These are phyloP conservation scores for Nebria brevicollis DNA, from an alignment of 2,888 invertebrate genomes.

Conservation along the genomic window DNA sequence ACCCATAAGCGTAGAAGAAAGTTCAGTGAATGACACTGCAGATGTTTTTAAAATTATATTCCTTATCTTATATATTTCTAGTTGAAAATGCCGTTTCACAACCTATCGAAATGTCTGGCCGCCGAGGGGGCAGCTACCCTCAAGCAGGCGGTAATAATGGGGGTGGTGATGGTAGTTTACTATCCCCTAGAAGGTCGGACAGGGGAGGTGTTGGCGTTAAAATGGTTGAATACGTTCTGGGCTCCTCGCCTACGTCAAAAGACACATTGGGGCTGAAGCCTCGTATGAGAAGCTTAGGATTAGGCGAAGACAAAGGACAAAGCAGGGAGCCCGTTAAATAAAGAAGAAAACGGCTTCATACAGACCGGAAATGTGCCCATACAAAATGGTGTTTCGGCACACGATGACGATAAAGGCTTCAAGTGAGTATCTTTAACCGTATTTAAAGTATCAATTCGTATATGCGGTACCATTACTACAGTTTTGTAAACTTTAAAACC, in stretches of 20 bases:
- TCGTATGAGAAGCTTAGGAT: slow-evolving; percentile 71
- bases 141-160: slow-evolving; percentile 70
- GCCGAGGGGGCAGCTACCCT: slow-evolving; percentile 64
- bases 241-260: slow-evolving; percentile 87
- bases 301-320: slow-evolving; percentile 70
- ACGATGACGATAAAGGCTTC: slow-evolving; percentile 90
- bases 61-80: slow-evolving; percentile 53
- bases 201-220: slow-evolving; percentile 94
- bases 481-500: no score
- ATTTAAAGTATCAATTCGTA: no score
- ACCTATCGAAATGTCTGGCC: slow-evolving; percentile 80
- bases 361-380: slow-evolving; percentile 68
- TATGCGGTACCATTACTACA: no score
- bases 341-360: slow-evolving; percentile 65
- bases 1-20: no score
- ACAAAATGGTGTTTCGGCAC: slow-evolving; percentile 70
- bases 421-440: slow-evolving; percentile 73
- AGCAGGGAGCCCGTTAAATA: slow-evolving; percentile 66
- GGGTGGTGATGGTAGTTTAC: slow-evolving; percentile 67
- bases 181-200: slow-evolving; percentile 80
- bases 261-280: slow-evolving; percentile 72
- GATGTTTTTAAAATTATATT: neutral
- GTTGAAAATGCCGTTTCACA: slow-evolving; percentile 77
- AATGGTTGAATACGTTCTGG: slow-evolving; percentile 98
- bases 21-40: no score